Conservation (phyloP, 1,140 invertebrate genomes). For the Scaptodrosophila lebanonensis region DNA sequence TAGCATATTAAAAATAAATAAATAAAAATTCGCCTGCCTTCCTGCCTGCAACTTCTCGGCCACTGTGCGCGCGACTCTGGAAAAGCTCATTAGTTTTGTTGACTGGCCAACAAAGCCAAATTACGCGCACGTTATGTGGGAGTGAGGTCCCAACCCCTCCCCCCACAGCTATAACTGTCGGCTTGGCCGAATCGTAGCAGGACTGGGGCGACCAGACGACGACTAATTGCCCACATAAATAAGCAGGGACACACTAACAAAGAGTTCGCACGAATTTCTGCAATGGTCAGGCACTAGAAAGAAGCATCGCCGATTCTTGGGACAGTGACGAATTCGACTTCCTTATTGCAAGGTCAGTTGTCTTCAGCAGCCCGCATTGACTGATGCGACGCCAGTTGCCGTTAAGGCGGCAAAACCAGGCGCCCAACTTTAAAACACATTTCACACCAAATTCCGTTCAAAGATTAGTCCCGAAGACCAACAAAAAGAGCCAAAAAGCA, state of each 20-base stretch:
- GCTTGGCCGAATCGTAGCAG: too few relatives aligned
- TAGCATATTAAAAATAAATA: conserved; percentile 71
- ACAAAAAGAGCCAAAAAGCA: not conserved
- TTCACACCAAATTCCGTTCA: conserved; percentile 65
- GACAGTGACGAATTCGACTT: conserved; percentile 69
- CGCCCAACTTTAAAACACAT: conserved; percentile 21
- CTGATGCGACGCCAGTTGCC: conserved; percentile 70
- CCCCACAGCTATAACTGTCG: too few relatives aligned
- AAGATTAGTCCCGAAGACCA: conserved; percentile 23
- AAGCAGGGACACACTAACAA: too few relatives aligned
- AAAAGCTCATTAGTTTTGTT: conserved; percentile 33
- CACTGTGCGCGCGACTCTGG: too few relatives aligned
- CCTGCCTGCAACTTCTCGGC: not conserved
- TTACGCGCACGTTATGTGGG: too few relatives aligned
- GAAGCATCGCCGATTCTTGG: conserved; percentile 8
- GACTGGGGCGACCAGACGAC: too few relatives aligned
- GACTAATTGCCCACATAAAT: conserved; percentile 52
- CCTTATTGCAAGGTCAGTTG: conserved; percentile 69
- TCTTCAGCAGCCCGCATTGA: conserved; percentile 42
- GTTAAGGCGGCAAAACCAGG: conserved; percentile 33
- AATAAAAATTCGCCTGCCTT: conserved; percentile 45
- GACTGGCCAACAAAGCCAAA: too few relatives aligned
- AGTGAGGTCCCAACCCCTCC: too few relatives aligned
- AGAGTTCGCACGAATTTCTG: conserved; percentile 45
- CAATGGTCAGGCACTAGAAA: not conserved